phyloP scores from a whole-genome alignment of 2,797 vertebrate genomes.

The Otus scops region DNA sequence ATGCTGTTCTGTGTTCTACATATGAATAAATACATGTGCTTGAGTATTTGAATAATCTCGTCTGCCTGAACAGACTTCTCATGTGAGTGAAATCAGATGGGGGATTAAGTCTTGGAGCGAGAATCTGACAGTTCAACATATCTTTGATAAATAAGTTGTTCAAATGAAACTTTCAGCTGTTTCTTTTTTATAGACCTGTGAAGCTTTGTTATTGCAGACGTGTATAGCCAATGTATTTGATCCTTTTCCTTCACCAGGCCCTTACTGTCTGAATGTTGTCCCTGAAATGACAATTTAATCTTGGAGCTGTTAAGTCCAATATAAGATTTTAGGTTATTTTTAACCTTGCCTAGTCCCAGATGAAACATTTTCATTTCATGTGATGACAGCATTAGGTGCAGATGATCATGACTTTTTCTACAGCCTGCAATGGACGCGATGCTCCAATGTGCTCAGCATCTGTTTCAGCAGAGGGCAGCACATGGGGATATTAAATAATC shows the following conservation, averaged over 20 bases:
- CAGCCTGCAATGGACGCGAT: not conserved
- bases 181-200: not conserved
- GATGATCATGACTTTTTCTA: not conserved
- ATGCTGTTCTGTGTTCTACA: not conserved
- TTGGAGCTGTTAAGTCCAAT: not conserved
- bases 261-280: not conserved
- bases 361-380: not conserved
- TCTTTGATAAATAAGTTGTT: not conserved
- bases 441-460: not conserved
- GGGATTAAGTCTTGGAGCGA: not conserved
- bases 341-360: not conserved
- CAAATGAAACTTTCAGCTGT: not conserved
- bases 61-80: not conserved
- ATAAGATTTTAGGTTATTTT: not conserved
- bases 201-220: rapidly evolving
- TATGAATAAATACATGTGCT: not conserved
- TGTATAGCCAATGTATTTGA: rapidly evolving
- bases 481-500: not conserved
- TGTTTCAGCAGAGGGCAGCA: constrained; percentile 52
- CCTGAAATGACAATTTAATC: not conserved
- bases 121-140: not conserved
- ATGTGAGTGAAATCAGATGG: not conserved
- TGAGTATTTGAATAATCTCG: not conserved
- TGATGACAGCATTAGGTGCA: not conserved
- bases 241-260: not conserved